Evolutionary conservation across 2,113 vertebrate species (phyloP).

Genomic region (Semnopithecus entellus): DNA sequence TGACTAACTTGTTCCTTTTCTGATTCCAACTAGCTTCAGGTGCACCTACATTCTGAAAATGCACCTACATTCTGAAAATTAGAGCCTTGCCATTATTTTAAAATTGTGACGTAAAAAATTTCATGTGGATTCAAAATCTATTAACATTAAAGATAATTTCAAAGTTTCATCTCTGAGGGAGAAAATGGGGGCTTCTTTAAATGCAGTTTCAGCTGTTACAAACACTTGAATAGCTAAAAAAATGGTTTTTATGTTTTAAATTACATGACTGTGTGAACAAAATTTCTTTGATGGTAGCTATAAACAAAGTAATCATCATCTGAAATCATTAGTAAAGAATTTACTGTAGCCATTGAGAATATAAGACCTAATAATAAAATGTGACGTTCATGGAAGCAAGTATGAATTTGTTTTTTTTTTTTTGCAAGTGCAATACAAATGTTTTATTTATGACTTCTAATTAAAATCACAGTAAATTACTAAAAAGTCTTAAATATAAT

Average conservation of each 20-base stretch:
- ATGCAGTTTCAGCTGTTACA: background rate
- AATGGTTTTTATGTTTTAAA: background rate
- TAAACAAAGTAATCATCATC: background rate
- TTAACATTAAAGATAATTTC: background rate
- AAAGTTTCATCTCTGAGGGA: background rate
- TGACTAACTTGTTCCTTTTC: background rate
- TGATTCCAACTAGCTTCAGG: background rate
- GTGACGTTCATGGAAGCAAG: background rate
- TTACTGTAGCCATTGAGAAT: background rate
- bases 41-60: background rate
- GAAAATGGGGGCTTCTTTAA: background rate
- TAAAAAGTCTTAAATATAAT: constrained; percentile 35
- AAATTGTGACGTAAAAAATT: background rate
- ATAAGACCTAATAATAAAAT: background rate
- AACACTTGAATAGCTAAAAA: background rate
- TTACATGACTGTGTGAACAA: background rate
- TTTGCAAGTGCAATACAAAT: background rate
- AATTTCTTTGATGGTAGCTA: background rate
- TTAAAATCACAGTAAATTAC: constrained; percentile 19
- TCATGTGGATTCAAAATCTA: background rate
- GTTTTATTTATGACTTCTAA: constrained; percentile 24
- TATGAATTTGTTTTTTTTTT: too few species aligned
- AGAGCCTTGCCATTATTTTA: background rate
- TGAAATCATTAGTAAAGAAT: background rate
- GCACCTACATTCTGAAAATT: background rate